Evolutionary conservation across 2,113 vertebrate genomes (phyloP).

Genomic region (Scartelaos histophorus): DNA sequence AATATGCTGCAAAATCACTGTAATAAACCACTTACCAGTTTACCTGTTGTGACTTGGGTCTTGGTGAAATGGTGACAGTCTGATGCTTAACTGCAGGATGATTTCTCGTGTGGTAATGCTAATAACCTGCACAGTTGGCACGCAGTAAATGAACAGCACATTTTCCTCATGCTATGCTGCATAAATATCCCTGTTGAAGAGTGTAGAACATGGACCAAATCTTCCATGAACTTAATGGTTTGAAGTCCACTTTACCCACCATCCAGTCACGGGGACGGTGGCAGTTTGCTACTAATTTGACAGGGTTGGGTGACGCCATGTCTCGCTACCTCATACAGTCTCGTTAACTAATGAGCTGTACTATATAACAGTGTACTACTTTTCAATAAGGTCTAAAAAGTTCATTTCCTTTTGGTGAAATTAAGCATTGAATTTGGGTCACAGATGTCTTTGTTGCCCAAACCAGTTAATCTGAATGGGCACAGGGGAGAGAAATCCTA

Average conservation of each 20-base stretch:
- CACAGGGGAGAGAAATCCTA: constrained; percentile 41
- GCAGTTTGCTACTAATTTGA: constrained; percentile 2
- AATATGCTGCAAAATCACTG: too few relatives aligned
- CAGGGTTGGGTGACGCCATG: neutral
- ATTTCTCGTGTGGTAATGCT: neutral
- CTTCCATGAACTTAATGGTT: neutral
- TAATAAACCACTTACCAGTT: too few relatives aligned
- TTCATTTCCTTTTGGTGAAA: constrained; percentile 15
- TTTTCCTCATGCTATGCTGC: neutral
- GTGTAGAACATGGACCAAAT: neutral
- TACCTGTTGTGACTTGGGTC: too few relatives aligned
- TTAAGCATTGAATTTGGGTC: constrained; percentile 45
- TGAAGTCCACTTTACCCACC: neutral
- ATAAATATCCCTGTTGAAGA: neutral
- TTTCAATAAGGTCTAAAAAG: constrained; percentile 18
- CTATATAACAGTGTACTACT: neutral
- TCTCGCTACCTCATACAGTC: neutral
- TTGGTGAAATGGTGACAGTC: too few relatives aligned
- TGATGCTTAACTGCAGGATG: too few relatives aligned
- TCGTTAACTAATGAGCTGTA: neutral
- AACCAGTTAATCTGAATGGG: constrained; percentile 60
- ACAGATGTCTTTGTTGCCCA: constrained; percentile 44
- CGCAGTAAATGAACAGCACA: neutral
- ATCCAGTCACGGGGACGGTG: neutral
- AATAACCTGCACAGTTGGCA: neutral